Percentiles rank a stretch among this genome's conserved stretches.
Evolutionary conservation across 2,888 invertebrate genomes (phyloP).

Genomic region (Hirtodrosophila cameraria): DNA sequence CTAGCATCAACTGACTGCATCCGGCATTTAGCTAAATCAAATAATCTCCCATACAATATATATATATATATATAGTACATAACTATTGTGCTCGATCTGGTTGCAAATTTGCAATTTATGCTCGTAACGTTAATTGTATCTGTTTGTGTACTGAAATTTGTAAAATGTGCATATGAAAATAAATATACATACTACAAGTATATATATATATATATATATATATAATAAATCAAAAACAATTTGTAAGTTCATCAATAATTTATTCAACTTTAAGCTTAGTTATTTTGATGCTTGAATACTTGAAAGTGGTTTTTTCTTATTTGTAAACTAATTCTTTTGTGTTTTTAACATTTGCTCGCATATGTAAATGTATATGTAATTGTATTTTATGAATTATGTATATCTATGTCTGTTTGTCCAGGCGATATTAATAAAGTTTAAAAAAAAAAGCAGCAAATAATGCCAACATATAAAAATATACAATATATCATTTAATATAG

Average conservation of each 20-base stretch:
- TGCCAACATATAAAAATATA: slow-evolving; percentile 76
- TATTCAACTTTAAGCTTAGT: slow-evolving; percentile 68
- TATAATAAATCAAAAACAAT: background rate
- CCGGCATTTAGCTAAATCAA: slow-evolving; percentile 69
- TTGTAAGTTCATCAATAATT: slow-evolving; percentile 66
- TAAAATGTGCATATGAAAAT: slow-evolving; percentile 27
- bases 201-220: slow-evolving; percentile 1
- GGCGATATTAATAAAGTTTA: slow-evolving; percentile 60
- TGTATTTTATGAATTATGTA: slow-evolving; percentile 8
- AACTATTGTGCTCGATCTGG: slow-evolving; percentile 65
- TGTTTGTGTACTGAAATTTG: slow-evolving; percentile 23
- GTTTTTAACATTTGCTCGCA: slow-evolving; percentile 34
- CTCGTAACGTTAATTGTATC: slow-evolving; percentile 38
- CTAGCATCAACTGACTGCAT: slow-evolving; percentile 50
- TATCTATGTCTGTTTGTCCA: slow-evolving; percentile 17
- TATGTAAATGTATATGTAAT: slow-evolving; percentile 8
- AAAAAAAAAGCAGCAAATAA: slow-evolving; percentile 76
- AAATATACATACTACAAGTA: slow-evolving; percentile 33
- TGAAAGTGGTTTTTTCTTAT: slow-evolving; percentile 45
- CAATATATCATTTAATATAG: slow-evolving; percentile 41
- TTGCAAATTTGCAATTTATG: slow-evolving; percentile 54
- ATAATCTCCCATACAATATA: slow-evolving; percentile 60
- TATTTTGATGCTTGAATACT: slow-evolving; percentile 65
- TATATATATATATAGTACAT: slow-evolving; percentile 9
- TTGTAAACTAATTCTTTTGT: slow-evolving; percentile 1